Conservation (phyloP, 1,140 invertebrate genomes). For the Neotoxoptera formosana region DNA sequence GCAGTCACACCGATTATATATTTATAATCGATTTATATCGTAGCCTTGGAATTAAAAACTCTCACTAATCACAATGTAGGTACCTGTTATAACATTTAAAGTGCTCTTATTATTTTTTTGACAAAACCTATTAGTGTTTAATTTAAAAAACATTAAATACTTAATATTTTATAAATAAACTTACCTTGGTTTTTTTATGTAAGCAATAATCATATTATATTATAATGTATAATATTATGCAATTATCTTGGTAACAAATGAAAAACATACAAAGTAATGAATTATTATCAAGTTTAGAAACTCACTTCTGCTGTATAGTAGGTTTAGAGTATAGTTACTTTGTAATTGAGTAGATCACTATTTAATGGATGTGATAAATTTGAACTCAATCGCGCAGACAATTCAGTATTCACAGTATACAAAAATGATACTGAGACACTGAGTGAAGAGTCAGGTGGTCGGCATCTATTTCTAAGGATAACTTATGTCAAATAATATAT, state of each 20-base stretch:
- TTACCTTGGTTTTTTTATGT: background rate
- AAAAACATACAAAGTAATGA: background rate
- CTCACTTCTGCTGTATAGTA: background rate
- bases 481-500: background rate
- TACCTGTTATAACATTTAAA: background rate
- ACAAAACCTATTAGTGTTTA: background rate
- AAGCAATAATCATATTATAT: no score
- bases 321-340: background rate
- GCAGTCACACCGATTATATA: background rate
- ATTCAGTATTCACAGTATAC: no score
- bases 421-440: background rate
- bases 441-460: background rate
- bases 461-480: background rate
- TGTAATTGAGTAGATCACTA: background rate
- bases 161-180: background rate
- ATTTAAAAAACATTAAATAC: background rate
- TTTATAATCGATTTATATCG: constrained; percentile 28
- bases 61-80: no score
- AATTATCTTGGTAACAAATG: background rate
- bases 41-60: constrained; percentile 29
- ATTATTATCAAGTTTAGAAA: background rate
- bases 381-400: background rate
- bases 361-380: background rate
- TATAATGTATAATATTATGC: background rate
- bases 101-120: background rate